Conservation (phyloP, 1,140 invertebrate genomes). For the Sweltsa coloradensis region DNA sequence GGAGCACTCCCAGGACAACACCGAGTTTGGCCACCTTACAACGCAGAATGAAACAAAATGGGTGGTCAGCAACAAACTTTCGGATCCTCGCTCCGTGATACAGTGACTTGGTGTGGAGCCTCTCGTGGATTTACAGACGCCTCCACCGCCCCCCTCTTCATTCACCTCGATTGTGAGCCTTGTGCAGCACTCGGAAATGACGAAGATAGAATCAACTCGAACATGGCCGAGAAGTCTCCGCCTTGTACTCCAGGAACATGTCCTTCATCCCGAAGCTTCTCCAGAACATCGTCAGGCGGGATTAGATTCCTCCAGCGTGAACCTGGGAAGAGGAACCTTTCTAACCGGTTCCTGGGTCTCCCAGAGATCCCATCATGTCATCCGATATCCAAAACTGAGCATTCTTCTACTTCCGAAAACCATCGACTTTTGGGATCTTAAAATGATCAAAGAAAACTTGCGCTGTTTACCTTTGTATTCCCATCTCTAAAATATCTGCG, state of each 20-base stretch:
- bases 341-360: conserved; percentile 28
- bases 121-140: conserved; percentile 27
- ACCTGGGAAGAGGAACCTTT: conserved; percentile 42
- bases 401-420: conserved; percentile 34
- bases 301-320: conserved; percentile 40
- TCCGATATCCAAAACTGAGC: conserved; percentile 20
- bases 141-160: conserved; percentile 35
- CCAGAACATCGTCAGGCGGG: conserved; percentile 35
- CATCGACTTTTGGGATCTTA: conserved; percentile 46
- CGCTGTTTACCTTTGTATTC: conserved; percentile 29
- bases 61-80: background rate
- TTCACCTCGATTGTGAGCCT: conserved; percentile 34
- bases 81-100: no score
- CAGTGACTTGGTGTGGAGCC: background rate
- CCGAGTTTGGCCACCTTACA: background rate
- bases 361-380: conserved; percentile 16
- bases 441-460: conserved; percentile 47
- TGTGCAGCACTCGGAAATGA: conserved; percentile 30
- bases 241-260: background rate
- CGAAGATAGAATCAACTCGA: conserved; percentile 22
- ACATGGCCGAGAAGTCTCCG: conserved; percentile 33
- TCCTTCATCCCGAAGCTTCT: conserved; percentile 9
- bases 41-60: background rate
- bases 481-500: background rate
- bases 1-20: background rate